phyloP scores from a whole-genome alignment of 2,113 vertebrate genomes.

The Porphyrio hochstetteri region DNA sequence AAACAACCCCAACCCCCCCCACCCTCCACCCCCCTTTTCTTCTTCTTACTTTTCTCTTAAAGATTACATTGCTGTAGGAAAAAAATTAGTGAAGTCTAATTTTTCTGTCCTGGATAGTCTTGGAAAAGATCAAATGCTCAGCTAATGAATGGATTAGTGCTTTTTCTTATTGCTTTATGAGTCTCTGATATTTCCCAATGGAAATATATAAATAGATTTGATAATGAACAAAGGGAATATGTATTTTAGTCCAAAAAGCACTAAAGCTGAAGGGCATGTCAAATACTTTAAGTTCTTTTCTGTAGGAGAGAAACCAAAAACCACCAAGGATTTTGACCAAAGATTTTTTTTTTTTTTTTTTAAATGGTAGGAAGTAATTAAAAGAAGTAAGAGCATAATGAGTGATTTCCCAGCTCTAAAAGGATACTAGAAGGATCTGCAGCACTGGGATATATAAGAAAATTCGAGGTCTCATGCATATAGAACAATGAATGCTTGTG shows the following conservation, averaged over 20 bases:
- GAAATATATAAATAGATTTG: constrained; percentile 52
- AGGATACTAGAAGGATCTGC: background rate
- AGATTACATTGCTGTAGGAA: background rate
- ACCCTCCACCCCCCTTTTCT: too few species aligned
- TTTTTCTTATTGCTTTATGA: constrained; percentile 16
- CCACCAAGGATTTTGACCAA: constrained; percentile 12
- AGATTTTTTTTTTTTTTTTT: background rate
- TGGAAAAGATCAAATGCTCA: constrained; percentile 47
- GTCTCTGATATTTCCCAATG: constrained; percentile 46
- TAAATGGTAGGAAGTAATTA: constrained; percentile 15
- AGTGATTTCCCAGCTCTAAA: background rate
- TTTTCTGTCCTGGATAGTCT: background rate
- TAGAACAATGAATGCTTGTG: background rate
- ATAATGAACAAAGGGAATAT: constrained; percentile 30
- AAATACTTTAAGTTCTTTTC: background rate
- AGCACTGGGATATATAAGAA: background rate
- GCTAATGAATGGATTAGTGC: constrained; percentile 47
- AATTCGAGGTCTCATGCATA: background rate
- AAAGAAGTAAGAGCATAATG: background rate
- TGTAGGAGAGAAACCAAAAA: background rate
- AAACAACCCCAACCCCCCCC: background rate
- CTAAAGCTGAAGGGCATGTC: constrained; percentile 38
- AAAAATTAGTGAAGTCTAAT: background rate
- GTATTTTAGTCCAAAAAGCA: constrained; percentile 26
- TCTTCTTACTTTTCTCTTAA: background rate